Percentiles rank a stretch among this genome's conserved stretches.
phyloP scores from a whole-genome alignment of 1,140 invertebrate genomes.

The Adoxophyes honmai region DNA sequence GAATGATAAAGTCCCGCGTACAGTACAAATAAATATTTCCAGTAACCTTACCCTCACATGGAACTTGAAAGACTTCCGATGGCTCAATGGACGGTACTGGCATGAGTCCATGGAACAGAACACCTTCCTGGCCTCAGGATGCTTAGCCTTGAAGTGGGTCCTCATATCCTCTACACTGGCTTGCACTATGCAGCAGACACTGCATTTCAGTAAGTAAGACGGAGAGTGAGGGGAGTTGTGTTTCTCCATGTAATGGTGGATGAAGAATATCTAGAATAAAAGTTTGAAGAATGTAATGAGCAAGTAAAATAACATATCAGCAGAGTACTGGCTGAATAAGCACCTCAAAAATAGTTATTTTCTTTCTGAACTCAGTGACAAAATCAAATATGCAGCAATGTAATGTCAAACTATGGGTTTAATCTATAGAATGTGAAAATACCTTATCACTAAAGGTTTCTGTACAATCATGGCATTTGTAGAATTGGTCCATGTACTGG shows the following conservation, averaged over 20 bases:
- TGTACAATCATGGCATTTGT: slow-evolving; percentile 57
- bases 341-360: too few species aligned
- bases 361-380: too few species aligned
- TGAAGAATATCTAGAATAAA: slow-evolving; percentile 57
- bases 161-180: slow-evolving; percentile 49
- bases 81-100: slow-evolving; percentile 58
- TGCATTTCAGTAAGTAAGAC: slow-evolving; percentile 54
- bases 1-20: too few species aligned
- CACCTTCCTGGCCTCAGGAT: slow-evolving; percentile 59
- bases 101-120: slow-evolving; percentile 65
- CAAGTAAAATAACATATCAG: too few species aligned
- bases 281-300: neutral
- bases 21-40: too few species aligned
- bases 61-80: slow-evolving; percentile 62
- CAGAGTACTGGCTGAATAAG: too few species aligned
- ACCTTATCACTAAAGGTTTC: slow-evolving; percentile 72
- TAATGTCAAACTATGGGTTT: too few species aligned
- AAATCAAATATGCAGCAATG: too few species aligned
- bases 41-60: slow-evolving; percentile 58
- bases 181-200: slow-evolving; percentile 49
- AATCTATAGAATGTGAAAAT: slow-evolving; percentile 15
- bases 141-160: slow-evolving; percentile 48
- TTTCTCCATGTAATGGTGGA: slow-evolving; percentile 53
- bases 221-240: slow-evolving; percentile 31
- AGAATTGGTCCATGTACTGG: slow-evolving; percentile 63